phyloP scores from a whole-genome alignment of 1,140 invertebrate species.

The Eciton burchellii region DNA sequence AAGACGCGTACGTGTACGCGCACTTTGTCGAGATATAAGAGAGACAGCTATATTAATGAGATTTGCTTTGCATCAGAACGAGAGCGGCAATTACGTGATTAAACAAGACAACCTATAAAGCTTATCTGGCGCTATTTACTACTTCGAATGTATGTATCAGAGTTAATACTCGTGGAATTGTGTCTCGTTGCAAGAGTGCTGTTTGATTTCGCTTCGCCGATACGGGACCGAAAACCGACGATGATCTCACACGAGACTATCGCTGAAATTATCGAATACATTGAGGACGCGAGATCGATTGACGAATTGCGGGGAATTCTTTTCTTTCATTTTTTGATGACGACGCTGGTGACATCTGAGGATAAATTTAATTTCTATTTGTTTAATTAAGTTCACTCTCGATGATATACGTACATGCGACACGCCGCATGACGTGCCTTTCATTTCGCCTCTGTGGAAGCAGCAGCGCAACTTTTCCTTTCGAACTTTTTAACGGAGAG shows the following conservation, averaged over 20 bases:
- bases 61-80: not conserved
- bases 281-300: not conserved
- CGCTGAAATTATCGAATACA: not conserved
- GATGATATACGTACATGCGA: not conserved
- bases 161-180: slow-evolving; percentile 3
- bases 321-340: not conserved
- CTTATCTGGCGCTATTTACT: slow-evolving; percentile 38
- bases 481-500: not conserved
- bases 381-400: not conserved
- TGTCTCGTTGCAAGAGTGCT: not conserved
- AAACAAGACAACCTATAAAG: slow-evolving; percentile 19
- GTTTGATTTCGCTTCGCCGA: not conserved
- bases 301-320: not conserved
- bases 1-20: not conserved
- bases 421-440: not conserved
- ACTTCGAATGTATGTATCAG: slow-evolving; percentile 9
- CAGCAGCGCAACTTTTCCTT: not conserved
- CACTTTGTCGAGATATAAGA: not conserved
- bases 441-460: not conserved
- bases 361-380: not conserved
- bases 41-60: slow-evolving; percentile 21
- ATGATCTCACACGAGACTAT: not conserved
- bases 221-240: not conserved
- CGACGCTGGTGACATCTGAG: not conserved
- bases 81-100: slow-evolving; percentile 49